Base-by-base conservation (phyloP, 2,113 vertebrate species). In the Stigmatopora nigra region DNA sequence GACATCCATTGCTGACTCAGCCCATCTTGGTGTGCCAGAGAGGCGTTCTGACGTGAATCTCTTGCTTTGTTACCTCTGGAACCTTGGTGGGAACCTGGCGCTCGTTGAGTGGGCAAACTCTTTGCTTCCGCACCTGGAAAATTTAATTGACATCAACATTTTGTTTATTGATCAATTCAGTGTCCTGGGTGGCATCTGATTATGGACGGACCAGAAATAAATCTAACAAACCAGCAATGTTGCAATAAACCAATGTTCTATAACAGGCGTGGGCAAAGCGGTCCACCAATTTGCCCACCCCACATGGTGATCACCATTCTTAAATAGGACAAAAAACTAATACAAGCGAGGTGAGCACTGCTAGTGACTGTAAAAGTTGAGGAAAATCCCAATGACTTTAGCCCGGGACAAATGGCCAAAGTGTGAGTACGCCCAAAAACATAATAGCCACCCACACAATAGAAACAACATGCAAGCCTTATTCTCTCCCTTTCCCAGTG, bases 51-150 rank as follows among this genome's bases (percentile, higher is more conserved):
- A 44, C 82, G 70, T 64, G 75, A 71, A 78, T 79, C 48, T 3
- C 91, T 84, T 53, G 78, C 68, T 83, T 92, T 94, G 86, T 82
- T 83, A 68, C 83, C 90, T 72, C 90, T 88, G 38, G 73, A 70
- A 70, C 38, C 75, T 41, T 79, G 88, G 63, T 85, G 83, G 71
- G 82, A 85, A 63, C 86, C 87, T 10, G 75, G 73, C 16, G 17
- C 82, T 14, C 79, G 88, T 60, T 82, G 57, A 58, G 75, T 71
- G 55, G 80, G 84, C 41, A 89, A 84, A 73, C 91, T 92, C 41
- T 89, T 90, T 75, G 90, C 86, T 60, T 88, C 83, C 72, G 88
- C 87, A 66, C 84, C 92, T 92, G 82, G 65, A 63, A 81, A 77
- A 67, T 64, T 14, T 2, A 15, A 7, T 4, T 10, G 10, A 19